Evolutionary conservation across 2,888 invertebrate species (phyloP).

Genomic region (Choreutis nemorana): DNA sequence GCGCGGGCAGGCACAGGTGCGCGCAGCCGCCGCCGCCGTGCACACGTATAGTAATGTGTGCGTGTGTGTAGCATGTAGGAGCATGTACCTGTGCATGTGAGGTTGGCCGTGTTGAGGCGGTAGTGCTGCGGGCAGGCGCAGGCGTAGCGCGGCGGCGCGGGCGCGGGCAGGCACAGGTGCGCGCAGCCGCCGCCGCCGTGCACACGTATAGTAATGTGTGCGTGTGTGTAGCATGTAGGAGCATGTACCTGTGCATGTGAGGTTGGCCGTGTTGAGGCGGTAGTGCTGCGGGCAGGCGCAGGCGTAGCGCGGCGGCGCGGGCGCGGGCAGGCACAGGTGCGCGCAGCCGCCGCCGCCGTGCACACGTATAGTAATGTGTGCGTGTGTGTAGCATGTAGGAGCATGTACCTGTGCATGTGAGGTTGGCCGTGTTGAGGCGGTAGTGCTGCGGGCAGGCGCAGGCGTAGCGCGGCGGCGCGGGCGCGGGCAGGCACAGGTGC

Average conservation of each 20-base stretch:
- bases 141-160: conserved; percentile 35
- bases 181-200: too few relatives aligned
- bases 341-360: conserved; percentile 67
- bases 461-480: too few relatives aligned
- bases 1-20: background rate
- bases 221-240: background rate
- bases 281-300: background rate
- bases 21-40: conserved; percentile 16
- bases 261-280: too few relatives aligned
- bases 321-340: conserved; percentile 81
- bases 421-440: too few relatives aligned
- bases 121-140: background rate
- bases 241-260: background rate
- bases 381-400: too few relatives aligned
- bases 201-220: too few relatives aligned
- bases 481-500: too few relatives aligned
- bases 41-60: too few relatives aligned
- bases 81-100: background rate
- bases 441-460: too few relatives aligned
- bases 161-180: conserved; percentile 28
- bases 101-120: background rate
- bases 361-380: background rate
- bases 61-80: too few relatives aligned
- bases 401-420: too few relatives aligned
- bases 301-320: conserved; percentile 35